Percentiles rank a stretch among this genome's conserved stretches.
phyloP scores from a whole-genome alignment of 1,140 invertebrate genomes.

The Drosophila suzukii region DNA sequence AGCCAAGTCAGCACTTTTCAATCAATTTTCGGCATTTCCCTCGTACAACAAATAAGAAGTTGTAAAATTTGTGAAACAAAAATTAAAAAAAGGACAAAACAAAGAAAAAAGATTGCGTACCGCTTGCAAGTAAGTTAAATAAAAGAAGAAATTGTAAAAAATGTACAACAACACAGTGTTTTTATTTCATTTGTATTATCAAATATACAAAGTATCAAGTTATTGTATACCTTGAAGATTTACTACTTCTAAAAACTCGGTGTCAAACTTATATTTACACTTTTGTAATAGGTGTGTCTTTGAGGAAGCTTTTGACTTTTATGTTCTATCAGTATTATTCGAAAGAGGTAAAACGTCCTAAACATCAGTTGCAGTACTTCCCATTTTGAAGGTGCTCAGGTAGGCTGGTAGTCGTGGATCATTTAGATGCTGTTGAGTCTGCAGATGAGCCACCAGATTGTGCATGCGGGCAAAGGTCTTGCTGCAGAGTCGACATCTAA shows the following conservation, averaged over 20 bases:
- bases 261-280: not conserved
- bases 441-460: constrained; percentile 76
- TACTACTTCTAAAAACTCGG: too few relatives aligned
- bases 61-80: constrained; percentile 50
- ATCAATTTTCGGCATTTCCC: constrained; percentile 46
- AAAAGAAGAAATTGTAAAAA: constrained; percentile 60
- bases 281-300: too few relatives aligned
- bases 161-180: not conserved
- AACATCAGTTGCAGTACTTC: not conserved
- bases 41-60: constrained; percentile 55
- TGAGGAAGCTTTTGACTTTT: too few relatives aligned
- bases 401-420: constrained; percentile 62
- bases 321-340: too few relatives aligned
- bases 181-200: not conserved
- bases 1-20: constrained; percentile 27
- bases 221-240: too few relatives aligned
- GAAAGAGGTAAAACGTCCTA: not conserved
- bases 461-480: constrained; percentile 77
- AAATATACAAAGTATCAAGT: not conserved
- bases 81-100: constrained; percentile 12
- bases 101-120: constrained; percentile 33
- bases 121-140: constrained; percentile 55
- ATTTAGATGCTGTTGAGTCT: constrained; percentile 75
- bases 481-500: constrained; percentile 67
- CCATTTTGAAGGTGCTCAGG: constrained; percentile 36